Evolutionary conservation across 2,888 invertebrate genomes (phyloP).

Genomic region (Eudasyphora cyanicolor): DNA sequence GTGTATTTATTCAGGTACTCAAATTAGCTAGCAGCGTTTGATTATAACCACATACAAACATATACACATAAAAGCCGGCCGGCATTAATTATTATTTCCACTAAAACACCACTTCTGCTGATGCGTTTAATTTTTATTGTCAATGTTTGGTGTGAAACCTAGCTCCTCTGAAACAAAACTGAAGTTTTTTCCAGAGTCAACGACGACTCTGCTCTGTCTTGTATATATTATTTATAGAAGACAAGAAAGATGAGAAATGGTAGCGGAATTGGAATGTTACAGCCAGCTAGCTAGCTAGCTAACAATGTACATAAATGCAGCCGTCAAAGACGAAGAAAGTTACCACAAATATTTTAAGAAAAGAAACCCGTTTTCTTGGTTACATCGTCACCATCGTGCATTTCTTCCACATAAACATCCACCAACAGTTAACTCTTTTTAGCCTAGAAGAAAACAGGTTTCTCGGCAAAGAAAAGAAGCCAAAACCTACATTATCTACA

Average conservation of each 20-base stretch:
- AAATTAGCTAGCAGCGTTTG: background rate
- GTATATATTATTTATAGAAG: background rate
- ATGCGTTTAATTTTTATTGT: background rate
- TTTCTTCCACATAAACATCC: background rate
- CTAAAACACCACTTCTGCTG: background rate
- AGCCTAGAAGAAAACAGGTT: constrained; percentile 35
- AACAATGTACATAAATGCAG: background rate
- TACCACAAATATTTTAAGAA: constrained; percentile 10
- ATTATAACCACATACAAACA: background rate
- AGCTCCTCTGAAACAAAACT: background rate
- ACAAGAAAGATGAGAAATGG: too few species aligned
- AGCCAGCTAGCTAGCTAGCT: too few species aligned
- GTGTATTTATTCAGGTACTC: background rate
- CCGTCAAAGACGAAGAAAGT: constrained; percentile 36
- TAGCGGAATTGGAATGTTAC: constrained; percentile 14
- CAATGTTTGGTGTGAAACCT: background rate
- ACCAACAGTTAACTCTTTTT: constrained; percentile 13
- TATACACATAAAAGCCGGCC: constrained; percentile 45
- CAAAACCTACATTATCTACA: constrained; percentile 33
- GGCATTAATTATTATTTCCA: constrained; percentile 34
- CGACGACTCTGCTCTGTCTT: background rate
- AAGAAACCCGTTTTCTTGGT: constrained; percentile 22
- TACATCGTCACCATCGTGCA: background rate
- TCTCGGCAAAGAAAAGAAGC: background rate
- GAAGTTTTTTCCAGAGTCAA: background rate